Evolutionary conservation across 2,113 vertebrate species (phyloP).

Genomic region (Atrichornis clamosus): DNA sequence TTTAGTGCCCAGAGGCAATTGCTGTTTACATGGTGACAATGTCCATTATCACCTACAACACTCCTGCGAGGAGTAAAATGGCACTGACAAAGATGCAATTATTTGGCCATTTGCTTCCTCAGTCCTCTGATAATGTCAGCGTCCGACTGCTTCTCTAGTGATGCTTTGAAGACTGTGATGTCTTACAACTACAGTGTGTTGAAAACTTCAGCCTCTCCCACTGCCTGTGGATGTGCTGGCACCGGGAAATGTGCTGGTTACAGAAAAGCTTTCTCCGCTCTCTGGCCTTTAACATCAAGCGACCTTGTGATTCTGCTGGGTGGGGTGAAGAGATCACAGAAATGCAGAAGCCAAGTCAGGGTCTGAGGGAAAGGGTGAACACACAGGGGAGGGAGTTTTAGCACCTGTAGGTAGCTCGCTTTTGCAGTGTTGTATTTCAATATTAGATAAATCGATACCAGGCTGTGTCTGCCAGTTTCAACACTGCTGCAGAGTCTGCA

Average conservation of each 20-base stretch:
- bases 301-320: not conserved
- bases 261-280: rapidly evolving
- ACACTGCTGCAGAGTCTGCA: not conserved
- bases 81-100: not conserved
- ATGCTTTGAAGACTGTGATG: not conserved
- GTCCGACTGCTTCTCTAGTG: not conserved
- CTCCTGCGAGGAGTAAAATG: not conserved
- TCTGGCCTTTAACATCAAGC: not conserved
- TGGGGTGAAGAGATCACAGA: not conserved
- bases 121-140: not conserved
- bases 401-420: not conserved
- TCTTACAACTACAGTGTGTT: rapidly evolving
- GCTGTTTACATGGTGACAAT: not conserved
- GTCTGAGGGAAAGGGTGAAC: not conserved
- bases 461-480: not conserved
- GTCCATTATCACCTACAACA: slow-evolving; percentile 13
- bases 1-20: not conserved
- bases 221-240: rapidly evolving
- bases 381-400: not conserved
- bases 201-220: not conserved
- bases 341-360: rapidly evolving
- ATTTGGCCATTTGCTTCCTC: not conserved
- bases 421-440: not conserved
- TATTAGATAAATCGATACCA: not conserved
- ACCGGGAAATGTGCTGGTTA: not conserved